Conservation (phyloP, 2,113 vertebrate genomes). For the Phrynosoma platyrhinos region DNA sequence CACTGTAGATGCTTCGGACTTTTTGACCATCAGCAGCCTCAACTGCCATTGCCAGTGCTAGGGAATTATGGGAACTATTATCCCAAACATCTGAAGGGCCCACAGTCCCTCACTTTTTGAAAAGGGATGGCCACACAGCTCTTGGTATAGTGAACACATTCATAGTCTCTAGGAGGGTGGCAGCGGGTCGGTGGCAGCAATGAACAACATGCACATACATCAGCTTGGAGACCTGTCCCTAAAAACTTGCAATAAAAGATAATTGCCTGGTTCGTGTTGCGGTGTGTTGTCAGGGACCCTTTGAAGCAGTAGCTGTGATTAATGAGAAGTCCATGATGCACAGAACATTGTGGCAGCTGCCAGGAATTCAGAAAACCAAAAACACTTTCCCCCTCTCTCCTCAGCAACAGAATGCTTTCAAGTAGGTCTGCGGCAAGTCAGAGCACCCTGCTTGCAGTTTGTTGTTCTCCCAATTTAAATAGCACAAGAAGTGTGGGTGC, state of each 20-base stretch:
- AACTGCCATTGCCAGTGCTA: no score
- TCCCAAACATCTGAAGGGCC: background rate
- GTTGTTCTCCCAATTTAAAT: background rate
- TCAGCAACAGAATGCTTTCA: background rate
- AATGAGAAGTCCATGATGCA: slow-evolving; percentile 9
- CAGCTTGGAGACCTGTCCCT: background rate
- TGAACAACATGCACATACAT: background rate
- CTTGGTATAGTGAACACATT: background rate
- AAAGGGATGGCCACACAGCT: background rate
- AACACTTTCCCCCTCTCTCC: background rate
- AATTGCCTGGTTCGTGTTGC: slow-evolving; percentile 6
- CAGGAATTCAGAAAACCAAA: background rate
- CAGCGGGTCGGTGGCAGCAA: background rate
- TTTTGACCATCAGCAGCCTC: no score
- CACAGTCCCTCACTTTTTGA: background rate
- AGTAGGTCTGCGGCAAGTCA: background rate
- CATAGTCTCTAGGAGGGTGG: background rate
- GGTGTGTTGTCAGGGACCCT: slow-evolving; percentile 16
- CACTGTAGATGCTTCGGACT: background rate
- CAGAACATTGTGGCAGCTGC: background rate
- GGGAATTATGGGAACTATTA: no score
- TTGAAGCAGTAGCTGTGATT: slow-evolving; percentile 24
- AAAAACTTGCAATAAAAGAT: background rate
- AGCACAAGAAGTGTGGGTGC: background rate
- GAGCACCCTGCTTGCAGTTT: background rate